phyloP scores from a whole-genome alignment of 2,797 vertebrate genomes.

The Macrochelys suwanniensis region DNA sequence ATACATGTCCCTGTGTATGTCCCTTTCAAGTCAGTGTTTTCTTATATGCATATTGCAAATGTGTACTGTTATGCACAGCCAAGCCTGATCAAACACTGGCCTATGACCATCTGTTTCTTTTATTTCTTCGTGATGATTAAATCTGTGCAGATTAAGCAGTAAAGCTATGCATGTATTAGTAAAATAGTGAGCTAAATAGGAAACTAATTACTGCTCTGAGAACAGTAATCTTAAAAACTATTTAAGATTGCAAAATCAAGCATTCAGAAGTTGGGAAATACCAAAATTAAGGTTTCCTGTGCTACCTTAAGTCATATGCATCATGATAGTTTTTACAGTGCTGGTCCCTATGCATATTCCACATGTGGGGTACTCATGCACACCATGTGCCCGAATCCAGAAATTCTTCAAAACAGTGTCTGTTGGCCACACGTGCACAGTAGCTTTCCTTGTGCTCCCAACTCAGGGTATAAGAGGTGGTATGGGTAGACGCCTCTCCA shows the following conservation, averaged over 20 bases:
- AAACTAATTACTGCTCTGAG: neutral
- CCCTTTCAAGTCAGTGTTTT: neutral
- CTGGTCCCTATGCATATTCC: neutral
- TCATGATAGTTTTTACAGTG: neutral
- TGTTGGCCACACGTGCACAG: too few relatives aligned
- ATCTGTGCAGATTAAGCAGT: slow-evolving; percentile 42
- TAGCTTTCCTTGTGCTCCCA: too few relatives aligned
- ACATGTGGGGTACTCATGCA: neutral
- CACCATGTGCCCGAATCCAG: neutral
- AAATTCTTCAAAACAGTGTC: neutral
- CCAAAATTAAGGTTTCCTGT: neutral
- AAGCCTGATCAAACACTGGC: neutral
- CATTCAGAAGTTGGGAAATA: neutral
- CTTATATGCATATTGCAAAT: neutral
- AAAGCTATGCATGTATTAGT: neutral
- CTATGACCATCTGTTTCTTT: slow-evolving; percentile 30
- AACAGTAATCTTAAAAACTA: neutral
- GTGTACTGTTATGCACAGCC: neutral
- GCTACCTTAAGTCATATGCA: neutral
- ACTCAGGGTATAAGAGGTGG: too few relatives aligned
- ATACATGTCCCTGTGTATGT: neutral
- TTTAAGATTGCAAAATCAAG: neutral
- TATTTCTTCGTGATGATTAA: neutral
- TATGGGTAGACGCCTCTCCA: too few relatives aligned
- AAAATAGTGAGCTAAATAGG: neutral